Percentiles rank a stretch among this genome's conserved stretches.
Conservation (phyloP, 2,888 invertebrate genomes). For the Portevinia maculata region DNA sequence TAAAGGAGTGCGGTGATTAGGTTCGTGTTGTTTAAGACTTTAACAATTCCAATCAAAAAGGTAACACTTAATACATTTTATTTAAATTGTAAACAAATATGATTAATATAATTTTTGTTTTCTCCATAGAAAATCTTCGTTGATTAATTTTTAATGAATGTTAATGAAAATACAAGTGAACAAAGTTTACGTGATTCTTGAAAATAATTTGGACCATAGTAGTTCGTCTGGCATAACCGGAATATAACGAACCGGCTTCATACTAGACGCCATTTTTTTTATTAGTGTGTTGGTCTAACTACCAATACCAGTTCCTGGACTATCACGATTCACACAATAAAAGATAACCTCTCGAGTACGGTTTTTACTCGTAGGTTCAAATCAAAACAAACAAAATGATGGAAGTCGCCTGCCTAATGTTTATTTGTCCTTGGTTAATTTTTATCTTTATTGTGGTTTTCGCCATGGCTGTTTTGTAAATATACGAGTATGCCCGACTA, state of each 20-base stretch:
- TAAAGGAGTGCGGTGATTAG: slow-evolving; percentile 45
- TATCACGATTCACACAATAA: background rate
- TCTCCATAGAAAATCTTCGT: background rate
- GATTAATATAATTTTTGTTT: background rate
- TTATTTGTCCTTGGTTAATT: slow-evolving; percentile 88
- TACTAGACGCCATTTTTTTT: background rate
- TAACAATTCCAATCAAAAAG: slow-evolving; percentile 6
- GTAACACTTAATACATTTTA: slow-evolving; percentile 8
- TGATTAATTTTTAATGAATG: slow-evolving; percentile 11
- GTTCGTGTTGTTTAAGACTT: slow-evolving; percentile 17
- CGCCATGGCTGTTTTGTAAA: slow-evolving; percentile 86
- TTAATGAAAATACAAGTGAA: slow-evolving; percentile 43
- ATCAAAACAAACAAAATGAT: slow-evolving; percentile 77
- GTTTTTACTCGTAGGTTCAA: background rate
- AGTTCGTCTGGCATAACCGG: slow-evolving; percentile 17
- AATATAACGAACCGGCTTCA: slow-evolving; percentile 15
- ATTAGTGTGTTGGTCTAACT: background rate
- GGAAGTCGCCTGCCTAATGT: slow-evolving; percentile 85
- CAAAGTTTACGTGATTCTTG: slow-evolving; percentile 47
- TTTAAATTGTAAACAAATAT: slow-evolving; percentile 2
- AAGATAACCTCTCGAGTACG: background rate
- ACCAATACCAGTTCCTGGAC: background rate
- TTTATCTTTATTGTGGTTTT: slow-evolving; percentile 87
- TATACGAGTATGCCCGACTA: background rate
- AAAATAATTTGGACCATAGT: slow-evolving; percentile 49